Evolutionary conservation across 2,797 vertebrate species (phyloP), one percentile per base, ranked within the genome.

Genomic region (Sebastes trivittatus): DNA sequence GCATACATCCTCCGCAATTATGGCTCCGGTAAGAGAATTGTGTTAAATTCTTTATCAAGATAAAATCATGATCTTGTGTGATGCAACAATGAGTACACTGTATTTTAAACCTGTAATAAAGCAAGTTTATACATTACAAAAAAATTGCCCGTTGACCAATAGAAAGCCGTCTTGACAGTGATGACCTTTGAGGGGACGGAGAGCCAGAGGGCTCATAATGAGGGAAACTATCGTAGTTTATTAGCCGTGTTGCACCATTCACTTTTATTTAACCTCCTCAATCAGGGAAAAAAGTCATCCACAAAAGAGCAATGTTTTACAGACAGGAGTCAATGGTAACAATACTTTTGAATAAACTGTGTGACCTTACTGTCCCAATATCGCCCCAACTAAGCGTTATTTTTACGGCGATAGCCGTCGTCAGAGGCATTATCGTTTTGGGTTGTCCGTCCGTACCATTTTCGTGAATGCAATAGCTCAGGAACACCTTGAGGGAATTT

Each of bases 21-120:
- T 74, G 34, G 38, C 65, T 70, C 22, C 52, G 54, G 72, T 61
- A 42, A 78, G 5, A 49, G 13, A 79, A 27, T 7, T 36, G 22
- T 80, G 20, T 54, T 79, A 49, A 85, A 80, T 81, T 73, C 29
- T 87, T 86, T 54, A 78, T 82, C 22, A 66, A 60, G 73, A 70
- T 78, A 52, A 62, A 77, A 62, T 13, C 25, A 11, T 63, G 58
- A 82, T 72, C 78, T 52, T 18, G 9, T 9, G 3, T 84, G 55
- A 80, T 61, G 61, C 30, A 75, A 75, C 38, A 65, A 18, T 54
- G 16, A 46, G 25, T 56, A 11, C 20, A 77, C 73, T 49, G 18
- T 58, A 29, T 72, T 72, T 58, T 38, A 27, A 73, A 60, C 10
- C 13, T 36, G 11, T 3, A 81, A 27, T 60, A 59, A 66, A 27